A percentile compares a stretch with the other conserved stretches of the same genome.
phyloP scores from a whole-genome alignment of 1,140 invertebrate genomes.

The Megathymus violae region DNA sequence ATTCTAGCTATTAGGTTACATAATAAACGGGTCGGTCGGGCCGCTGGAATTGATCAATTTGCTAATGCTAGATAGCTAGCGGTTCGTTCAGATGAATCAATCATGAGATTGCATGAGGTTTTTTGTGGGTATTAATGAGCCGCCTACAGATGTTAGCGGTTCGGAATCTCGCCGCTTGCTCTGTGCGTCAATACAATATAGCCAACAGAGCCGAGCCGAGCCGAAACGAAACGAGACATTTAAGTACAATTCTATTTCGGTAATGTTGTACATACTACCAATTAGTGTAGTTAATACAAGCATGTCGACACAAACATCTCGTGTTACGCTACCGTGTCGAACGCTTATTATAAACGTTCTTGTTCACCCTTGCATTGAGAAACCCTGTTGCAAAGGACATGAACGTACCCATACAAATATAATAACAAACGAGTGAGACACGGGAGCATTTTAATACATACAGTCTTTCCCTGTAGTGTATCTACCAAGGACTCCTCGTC shows the following conservation, averaged over 20 bases:
- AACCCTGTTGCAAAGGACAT: too few relatives aligned
- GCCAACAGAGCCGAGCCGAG: too few relatives aligned
- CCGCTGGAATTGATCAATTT: conserved; percentile 63
- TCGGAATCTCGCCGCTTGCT: too few relatives aligned
- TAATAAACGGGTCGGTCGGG: conserved; percentile 54
- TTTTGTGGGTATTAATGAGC: conserved; percentile 67
- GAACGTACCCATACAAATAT: too few relatives aligned
- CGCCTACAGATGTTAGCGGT: conserved; percentile 34
- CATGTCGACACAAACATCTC: conserved; percentile 48
- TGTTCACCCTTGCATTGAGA: too few relatives aligned
- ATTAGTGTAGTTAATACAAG: conserved; percentile 65
- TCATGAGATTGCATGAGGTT: conserved; percentile 57
- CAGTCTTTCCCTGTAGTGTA: too few relatives aligned
- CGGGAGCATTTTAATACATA: too few relatives aligned
- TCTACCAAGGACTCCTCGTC: too few relatives aligned
- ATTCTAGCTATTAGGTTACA: conserved; percentile 32
- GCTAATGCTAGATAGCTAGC: conserved; percentile 55
- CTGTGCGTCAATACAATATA: too few relatives aligned
- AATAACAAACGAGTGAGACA: too few relatives aligned
- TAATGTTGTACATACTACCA: conserved; percentile 57
- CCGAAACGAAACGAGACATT: conserved; percentile 58
- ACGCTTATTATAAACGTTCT: too few relatives aligned
- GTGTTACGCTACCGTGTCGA: conserved; percentile 11
- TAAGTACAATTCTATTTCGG: conserved; percentile 60
- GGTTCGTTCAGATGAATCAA: conserved; percentile 69